These are phyloP conservation scores for Labroides dimidiatus DNA, from an alignment of 2,797 vertebrate species.

Conservation along the genomic window DNA sequence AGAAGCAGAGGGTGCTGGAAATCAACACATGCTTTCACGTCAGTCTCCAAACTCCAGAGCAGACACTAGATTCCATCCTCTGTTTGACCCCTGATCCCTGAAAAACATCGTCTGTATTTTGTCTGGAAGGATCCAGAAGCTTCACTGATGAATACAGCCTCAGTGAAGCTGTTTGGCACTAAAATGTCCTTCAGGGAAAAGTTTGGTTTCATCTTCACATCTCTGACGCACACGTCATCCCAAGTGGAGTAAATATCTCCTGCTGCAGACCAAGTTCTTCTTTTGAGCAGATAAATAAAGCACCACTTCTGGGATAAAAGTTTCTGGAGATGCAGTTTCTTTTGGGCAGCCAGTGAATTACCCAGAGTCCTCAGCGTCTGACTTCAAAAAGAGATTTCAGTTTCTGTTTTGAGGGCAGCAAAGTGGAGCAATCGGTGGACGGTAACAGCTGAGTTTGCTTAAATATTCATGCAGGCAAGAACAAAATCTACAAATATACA, in stretches of 20 bases:
- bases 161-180: slow-evolving; percentile 6
- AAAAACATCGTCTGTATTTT: slow-evolving; percentile 13
- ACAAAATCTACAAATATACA: neutral
- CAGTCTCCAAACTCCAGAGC: too few relatives aligned
- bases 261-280: slow-evolving; percentile 1
- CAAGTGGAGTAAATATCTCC: neutral
- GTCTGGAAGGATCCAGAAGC: neutral
- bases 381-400: slow-evolving; percentile 2
- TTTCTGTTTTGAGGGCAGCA: neutral
- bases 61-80: too few relatives aligned
- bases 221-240: neutral
- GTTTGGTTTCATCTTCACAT: neutral
- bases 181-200: neutral
- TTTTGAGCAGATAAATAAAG: slow-evolving; percentile 6
- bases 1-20: too few relatives aligned
- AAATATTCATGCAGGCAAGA: neutral
- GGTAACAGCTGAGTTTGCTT: neutral
- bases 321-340: slow-evolving; percentile 3
- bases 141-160: neutral
- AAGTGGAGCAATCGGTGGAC: neutral
- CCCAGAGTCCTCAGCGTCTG: neutral
- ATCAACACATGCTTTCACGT: too few relatives aligned
- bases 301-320: slow-evolving; percentile 4
- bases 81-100: neutral
- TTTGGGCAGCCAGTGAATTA: neutral